Evolutionary conservation across 2,797 vertebrate genomes (phyloP).

Genomic region (Centroberyx gerrardi): DNA sequence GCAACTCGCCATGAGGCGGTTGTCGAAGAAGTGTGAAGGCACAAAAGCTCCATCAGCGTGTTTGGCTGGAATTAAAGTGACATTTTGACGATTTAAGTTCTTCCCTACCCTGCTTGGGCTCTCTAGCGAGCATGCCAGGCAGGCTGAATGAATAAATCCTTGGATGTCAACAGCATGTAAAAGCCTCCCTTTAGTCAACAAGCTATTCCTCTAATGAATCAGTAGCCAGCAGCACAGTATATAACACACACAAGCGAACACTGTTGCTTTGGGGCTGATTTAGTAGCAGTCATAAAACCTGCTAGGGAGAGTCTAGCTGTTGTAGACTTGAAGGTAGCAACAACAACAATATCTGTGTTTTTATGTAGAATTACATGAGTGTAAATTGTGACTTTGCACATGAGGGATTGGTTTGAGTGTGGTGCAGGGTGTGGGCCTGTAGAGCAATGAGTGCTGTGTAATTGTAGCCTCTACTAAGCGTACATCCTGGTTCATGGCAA

Average conservation of each 20-base stretch:
- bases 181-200: conserved; percentile 68
- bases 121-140: conserved; percentile 51
- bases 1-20: conserved; percentile 60
- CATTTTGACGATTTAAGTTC: conserved; percentile 73
- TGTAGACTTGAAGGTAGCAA: conserved; percentile 22
- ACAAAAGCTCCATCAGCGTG: conserved; percentile 71
- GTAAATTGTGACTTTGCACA: conserved; percentile 37
- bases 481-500: conserved; percentile 48
- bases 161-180: conserved; percentile 66
- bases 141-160: conserved; percentile 64
- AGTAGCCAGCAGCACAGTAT: conserved; percentile 37
- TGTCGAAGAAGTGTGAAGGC: conserved; percentile 61
- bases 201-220: conserved; percentile 72
- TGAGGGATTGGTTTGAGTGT: conserved; percentile 42
- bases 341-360: conserved; percentile 25
- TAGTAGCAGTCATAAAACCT: conserved; percentile 36
- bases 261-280: conserved; percentile 50
- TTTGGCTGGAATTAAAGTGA: conserved; percentile 72
- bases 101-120: conserved; percentile 37
- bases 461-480: conserved; percentile 48
- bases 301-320: conserved; percentile 21
- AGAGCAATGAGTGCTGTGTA: conserved; percentile 37
- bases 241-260: conserved; percentile 19
- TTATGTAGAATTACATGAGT: conserved; percentile 17
- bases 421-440: conserved; percentile 50